These are phyloP conservation scores for Morus bassanus DNA, from an alignment of 2,797 vertebrate genomes.

Conservation along the genomic window DNA sequence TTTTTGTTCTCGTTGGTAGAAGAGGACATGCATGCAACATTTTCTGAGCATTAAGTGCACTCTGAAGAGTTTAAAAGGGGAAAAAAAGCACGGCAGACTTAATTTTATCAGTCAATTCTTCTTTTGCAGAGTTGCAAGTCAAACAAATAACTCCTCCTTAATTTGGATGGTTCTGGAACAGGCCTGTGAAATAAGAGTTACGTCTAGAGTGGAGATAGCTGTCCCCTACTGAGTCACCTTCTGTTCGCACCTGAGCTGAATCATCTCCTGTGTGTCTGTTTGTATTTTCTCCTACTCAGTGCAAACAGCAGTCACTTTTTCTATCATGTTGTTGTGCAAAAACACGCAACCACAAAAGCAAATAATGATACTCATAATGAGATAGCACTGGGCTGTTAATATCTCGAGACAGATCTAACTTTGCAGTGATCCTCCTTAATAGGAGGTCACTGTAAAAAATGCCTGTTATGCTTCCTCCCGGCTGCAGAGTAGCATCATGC, in stretches of 20 bases:
- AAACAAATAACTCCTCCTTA: neutral
- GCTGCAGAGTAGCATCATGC: neutral
- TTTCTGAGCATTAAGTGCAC: neutral
- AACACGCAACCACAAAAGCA: neutral
- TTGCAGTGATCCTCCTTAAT: neutral
- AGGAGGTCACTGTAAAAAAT: neutral
- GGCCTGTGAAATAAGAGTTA: neutral
- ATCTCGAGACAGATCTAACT: neutral
- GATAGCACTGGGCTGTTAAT: neutral
- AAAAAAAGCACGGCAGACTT: neutral
- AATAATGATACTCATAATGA: neutral
- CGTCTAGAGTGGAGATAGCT: neutral
- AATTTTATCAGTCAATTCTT: neutral
- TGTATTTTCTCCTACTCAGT: neutral
- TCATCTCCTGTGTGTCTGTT: neutral
- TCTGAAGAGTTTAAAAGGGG: neutral
- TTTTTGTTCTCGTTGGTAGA: neutral
- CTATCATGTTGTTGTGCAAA: neutral
- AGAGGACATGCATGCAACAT: neutral
- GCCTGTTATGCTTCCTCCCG: neutral
- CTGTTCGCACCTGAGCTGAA: slow-evolving; percentile 40
- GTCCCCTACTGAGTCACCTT: slow-evolving; percentile 26
- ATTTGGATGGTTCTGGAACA: neutral
- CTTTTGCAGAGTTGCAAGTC: neutral
- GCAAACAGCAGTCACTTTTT: neutral